Base-by-base conservation (phyloP, 2,797 vertebrate species). In the Euphonia xanthogaster region DNA sequence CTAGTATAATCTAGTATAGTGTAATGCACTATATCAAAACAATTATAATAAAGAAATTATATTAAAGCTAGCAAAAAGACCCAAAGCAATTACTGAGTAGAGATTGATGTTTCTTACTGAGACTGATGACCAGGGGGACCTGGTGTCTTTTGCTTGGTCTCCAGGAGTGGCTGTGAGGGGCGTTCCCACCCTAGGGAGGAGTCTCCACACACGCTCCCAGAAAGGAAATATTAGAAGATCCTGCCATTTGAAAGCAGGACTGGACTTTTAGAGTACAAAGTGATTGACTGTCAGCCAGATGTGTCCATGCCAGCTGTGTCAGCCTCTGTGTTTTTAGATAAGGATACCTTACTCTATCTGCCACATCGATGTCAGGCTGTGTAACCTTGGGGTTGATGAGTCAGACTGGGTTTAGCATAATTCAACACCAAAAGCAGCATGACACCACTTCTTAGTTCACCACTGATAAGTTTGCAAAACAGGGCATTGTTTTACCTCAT, bases 81-180 rank as follows among this genome's bases (percentile, higher is more conserved):
- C 28, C 28, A 28, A n/a, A 60, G 9, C 13, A 30, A 25, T 39
- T 33, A 39, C 20, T 30, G 21, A 25, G 33, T 33, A 40, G 39
- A 68, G 62, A 22, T 3, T 33, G 54, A 14, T 39, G 14, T 68
- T 76, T 21, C 35, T 33, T 39, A 30, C 9, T 6, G 16, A 47
- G 42, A 72, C 25, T 2, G 6, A 20, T 0, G 3, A 35, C 14
- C 3, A 1, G 9, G 5, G 10, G 14, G 6, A n/a, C n/a, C n/a
- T n/a, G n/a, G n/a, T 73, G 14, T 40, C 30, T 33, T 55, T 18
- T 35, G 25, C 17, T 55, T 4, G 2, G 23, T 33, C 13, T 45
- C 48, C 15, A 23, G 67, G 30, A 62, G 24, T 47, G 57, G 39
- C 40, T 0, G 0, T 51, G 62, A 51, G 54, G 24, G 8, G 7